Evolutionary conservation across 2,888 invertebrate species (phyloP).

Genomic region (Microctonus brassicae): DNA sequence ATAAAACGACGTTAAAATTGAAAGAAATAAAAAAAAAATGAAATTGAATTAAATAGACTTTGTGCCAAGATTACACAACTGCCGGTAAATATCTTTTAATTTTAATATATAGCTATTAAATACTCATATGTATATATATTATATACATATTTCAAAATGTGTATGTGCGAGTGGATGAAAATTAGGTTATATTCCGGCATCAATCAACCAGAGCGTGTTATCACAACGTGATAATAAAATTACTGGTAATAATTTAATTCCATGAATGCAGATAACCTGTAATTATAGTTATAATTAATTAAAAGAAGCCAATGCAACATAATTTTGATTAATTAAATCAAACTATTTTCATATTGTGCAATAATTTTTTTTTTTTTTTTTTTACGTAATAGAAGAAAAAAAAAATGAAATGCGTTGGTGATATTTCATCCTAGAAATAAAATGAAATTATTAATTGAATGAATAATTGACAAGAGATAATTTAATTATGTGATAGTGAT

Average conservation of each 20-base stretch:
- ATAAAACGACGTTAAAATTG: too few relatives aligned
- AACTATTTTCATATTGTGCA: slow-evolving; percentile 60
- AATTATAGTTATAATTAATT: too few relatives aligned
- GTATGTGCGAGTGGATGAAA: slow-evolving; percentile 31
- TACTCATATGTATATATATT: slow-evolving; percentile 38
- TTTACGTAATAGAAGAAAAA: slow-evolving; percentile 56
- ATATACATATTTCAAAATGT: not conserved
- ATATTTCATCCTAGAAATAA: not conserved
- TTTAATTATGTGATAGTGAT: slow-evolving; percentile 25
- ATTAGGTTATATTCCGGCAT: slow-evolving; percentile 44
- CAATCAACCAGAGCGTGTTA: slow-evolving; percentile 15
- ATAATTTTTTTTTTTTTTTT: slow-evolving; percentile 41
- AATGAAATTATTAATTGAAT: not conserved
- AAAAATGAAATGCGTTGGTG: slow-evolving; percentile 12
- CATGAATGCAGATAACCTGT: too few relatives aligned
- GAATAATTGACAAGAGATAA: slow-evolving; percentile 24
- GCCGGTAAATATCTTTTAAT: slow-evolving; percentile 32
- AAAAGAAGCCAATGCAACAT: too few relatives aligned
- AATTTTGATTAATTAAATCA: too few relatives aligned
- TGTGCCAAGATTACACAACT: slow-evolving; percentile 54
- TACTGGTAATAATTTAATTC: too few relatives aligned
- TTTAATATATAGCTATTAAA: not conserved
- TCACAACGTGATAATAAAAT: slow-evolving; percentile 20
- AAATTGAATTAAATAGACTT: slow-evolving; percentile 44
- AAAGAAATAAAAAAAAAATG: slow-evolving; percentile 25